Evolutionary conservation across 2,113 vertebrate genomes (phyloP), one percentile per base, ranked within the genome.

Genomic region (Andinoacara biseriatus): DNA sequence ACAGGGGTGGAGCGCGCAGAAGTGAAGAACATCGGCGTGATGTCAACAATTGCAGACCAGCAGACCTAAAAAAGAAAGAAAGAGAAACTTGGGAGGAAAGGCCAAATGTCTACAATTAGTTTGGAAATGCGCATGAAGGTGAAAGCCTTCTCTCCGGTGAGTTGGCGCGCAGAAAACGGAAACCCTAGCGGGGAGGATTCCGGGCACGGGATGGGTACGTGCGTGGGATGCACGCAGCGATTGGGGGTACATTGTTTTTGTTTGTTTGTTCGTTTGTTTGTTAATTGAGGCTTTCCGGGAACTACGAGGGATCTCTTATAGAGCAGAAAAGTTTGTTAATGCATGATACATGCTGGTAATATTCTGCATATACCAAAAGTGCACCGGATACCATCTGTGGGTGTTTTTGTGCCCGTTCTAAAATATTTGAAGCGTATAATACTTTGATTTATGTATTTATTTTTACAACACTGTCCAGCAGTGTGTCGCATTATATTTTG

Each of bases 1-100:
- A 84, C 86, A 81, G 87, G 87, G 89, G 90, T 82, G 90, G 81
- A 88, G 91, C 81, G 87, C 87, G 84, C 83, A 84, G 24, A 14
- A 76, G 79, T 74, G n/a, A 74, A 78, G 82, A 85, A 43, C 81
- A 87, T 81, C 82, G 58, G 69, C 13, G 10, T 67, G 89, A 74
- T 90, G 77, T 65, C 54, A 58, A 76, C 6, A 78, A 62, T 22
- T 76, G 31, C 75, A 57, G 63, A 4, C 15, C 38, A 65, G 15
- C 26, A 81, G 33, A n/a, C 77, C 15, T 1, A 10, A 24, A 5
- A 13, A 82, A 65, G 18, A 3, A 22, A n/a, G 11, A 59, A 43
- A 58, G 7, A 24, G 31, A 40, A 24, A 43, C 20, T 31, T 72
- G 5, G 14, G 7, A 5, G 7, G 24, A 24, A 15, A 20, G 26